phyloP scores from a whole-genome alignment of 2,113 vertebrate genomes.

The human region DNA sequence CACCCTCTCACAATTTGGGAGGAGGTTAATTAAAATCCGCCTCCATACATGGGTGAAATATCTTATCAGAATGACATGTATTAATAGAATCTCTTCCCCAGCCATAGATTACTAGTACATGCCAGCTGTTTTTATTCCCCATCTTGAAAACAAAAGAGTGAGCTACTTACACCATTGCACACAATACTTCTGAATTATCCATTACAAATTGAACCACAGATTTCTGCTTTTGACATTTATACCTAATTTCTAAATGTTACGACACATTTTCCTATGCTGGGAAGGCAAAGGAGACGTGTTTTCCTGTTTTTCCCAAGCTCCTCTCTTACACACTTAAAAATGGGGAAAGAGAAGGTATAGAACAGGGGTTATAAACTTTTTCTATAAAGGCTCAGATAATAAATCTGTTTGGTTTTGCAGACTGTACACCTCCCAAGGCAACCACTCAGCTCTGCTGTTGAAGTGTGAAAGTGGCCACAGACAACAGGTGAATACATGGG shows the following conservation, averaged over 20 bases:
- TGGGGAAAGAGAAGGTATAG: not conserved
- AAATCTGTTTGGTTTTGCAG: not conserved
- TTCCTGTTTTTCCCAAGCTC: not conserved
- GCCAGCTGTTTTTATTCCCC: not conserved
- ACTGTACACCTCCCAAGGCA: not conserved
- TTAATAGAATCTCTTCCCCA: not conserved
- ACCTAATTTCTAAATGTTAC: not conserved
- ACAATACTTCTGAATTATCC: not conserved
- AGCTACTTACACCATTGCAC: not conserved
- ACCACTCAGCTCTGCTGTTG: accelerated
- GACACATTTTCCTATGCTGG: not conserved
- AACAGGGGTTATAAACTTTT: not conserved
- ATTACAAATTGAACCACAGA: not conserved
- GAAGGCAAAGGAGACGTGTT: not conserved
- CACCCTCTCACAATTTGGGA: not conserved
- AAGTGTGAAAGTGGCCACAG: accelerated
- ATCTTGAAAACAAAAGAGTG: not conserved
- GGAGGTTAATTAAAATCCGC: not conserved
- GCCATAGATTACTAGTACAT: accelerated
- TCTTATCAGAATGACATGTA: accelerated
- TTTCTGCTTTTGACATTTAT: not conserved
- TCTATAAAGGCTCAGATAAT: not conserved
- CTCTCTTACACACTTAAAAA: not conserved
- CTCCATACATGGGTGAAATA: accelerated
- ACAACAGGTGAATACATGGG: accelerated